Evolutionary conservation across 2,888 invertebrate genomes (phyloP).

Genomic region (Melipona beecheii): DNA sequence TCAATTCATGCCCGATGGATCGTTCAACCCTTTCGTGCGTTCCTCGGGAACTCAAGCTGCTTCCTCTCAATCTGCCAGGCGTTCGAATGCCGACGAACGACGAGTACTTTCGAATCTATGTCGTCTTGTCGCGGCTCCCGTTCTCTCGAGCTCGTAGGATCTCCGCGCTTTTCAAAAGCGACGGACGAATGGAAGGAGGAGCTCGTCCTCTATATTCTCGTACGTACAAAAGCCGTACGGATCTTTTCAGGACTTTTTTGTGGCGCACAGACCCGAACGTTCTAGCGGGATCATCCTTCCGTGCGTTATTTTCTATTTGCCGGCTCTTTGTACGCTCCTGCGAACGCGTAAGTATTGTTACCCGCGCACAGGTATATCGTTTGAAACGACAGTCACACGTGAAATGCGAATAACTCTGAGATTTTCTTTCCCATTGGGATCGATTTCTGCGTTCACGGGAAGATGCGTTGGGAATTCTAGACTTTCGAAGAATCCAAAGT

Average conservation of each 20-base stretch:
- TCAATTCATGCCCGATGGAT: constrained; percentile 19
- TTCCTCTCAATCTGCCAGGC: constrained; percentile 20
- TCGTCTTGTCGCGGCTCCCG: constrained; percentile 9
- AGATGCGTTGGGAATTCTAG: neutral
- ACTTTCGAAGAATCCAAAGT: too few species aligned
- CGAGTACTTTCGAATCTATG: constrained; percentile 50
- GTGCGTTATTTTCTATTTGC: constrained; percentile 43
- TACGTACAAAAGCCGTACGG: constrained; percentile 44
- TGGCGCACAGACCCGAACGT: constrained; percentile 6
- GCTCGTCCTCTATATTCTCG: constrained; percentile 39
- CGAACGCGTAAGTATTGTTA: constrained; percentile 38
- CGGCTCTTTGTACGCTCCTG: constrained; percentile 22
- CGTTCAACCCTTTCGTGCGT: constrained; percentile 2
- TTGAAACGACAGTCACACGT: constrained; percentile 24
- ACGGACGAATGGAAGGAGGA: constrained; percentile 54
- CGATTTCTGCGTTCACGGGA: neutral
- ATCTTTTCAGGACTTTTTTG: constrained; percentile 51
- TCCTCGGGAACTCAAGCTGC: neutral
- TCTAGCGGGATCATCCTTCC: constrained; percentile 49
- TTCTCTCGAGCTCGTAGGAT: constrained; percentile 38
- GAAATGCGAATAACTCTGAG: constrained; percentile 32
- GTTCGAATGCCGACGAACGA: constrained; percentile 35
- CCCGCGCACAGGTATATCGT: constrained; percentile 24
- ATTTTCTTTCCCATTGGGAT: constrained; percentile 2
- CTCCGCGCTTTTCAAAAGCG: constrained; percentile 47